These are phyloP conservation scores for Helogale parvula DNA, from an alignment of 2,113 vertebrate genomes.

Conservation along the genomic window DNA sequence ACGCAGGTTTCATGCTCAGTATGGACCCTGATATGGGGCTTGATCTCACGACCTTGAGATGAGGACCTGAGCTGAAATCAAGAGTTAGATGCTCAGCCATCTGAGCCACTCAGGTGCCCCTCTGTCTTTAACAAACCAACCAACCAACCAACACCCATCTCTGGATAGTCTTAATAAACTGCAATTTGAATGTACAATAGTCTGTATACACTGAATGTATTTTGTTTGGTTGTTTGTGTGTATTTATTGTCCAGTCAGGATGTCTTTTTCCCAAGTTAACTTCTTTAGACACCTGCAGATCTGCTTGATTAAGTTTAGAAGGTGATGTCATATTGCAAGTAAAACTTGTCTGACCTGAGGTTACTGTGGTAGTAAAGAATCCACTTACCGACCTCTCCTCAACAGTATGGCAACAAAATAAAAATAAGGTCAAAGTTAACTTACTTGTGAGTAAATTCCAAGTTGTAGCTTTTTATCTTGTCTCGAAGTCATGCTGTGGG, in stretches of 20 bases:
- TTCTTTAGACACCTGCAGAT: neutral
- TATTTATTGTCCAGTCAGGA: neutral
- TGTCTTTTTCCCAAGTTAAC: constrained; percentile 28
- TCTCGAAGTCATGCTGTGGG: neutral
- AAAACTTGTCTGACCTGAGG: neutral
- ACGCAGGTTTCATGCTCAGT: too few species aligned
- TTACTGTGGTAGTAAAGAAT: neutral
- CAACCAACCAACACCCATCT: neutral
- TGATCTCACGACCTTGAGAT: too few species aligned
- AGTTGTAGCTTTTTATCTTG: neutral
- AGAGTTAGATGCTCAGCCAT: too few species aligned
- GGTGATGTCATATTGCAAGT: constrained; percentile 7
- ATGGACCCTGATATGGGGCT: too few species aligned
- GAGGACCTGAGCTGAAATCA: too few species aligned
- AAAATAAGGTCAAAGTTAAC: neutral
- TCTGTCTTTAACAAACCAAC: neutral
- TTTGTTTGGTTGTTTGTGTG: neutral
- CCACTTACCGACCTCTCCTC: neutral
- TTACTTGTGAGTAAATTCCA: neutral
- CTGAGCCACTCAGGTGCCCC: too few species aligned
- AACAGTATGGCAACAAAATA: neutral
- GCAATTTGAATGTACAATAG: neutral
- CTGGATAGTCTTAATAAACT: neutral
- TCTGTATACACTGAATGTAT: neutral
- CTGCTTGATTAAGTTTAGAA: constrained; percentile 52